Base-by-base conservation (phyloP, 2,113 vertebrate species). In the Anarrhichthys ocellatus region DNA sequence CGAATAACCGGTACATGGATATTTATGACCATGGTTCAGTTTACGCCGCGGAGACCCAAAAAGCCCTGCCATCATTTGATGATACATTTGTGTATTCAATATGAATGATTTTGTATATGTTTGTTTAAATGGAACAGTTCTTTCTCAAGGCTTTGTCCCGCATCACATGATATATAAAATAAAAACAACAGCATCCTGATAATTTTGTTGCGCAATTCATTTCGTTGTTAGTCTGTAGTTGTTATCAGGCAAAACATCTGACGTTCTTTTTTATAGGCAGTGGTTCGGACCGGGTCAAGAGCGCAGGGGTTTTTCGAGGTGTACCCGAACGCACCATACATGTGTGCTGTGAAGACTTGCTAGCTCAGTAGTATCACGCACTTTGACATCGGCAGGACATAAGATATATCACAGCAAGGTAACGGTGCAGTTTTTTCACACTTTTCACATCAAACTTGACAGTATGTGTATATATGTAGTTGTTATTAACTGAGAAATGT, bases 361-460 rank as follows among this genome's bases (percentile, higher is more conserved):
- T 80, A 71, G 63, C 58, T 76, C 4, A 1, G 10, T 9, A 36
- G 62, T 34, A 65, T 56, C 29, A 46, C 76, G 70, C 75, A 76
- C 52, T 66, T 67, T 24, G 29, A 78, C 63, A 63, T 52, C 74
- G 54, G 17, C 36, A 7, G 38, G 58, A 68, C 44, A 52, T 13
- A 42, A 34, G 8, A 64, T 54, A 48, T 4, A 82, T 59, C 32
- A 67, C 9, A 64, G 29, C 3, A 89, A 89, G 91, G 89, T 92
- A 76, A 84, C 13, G 1, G 11, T 29, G 15, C 9, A 4, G 4
- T 13, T 1, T 1, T 0, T 67, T 44, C 2, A 1, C 46, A 11
- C 15, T 22, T 69, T 56, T 48, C 4, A 14, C 6, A 14, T 1
- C 2, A 24, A 24, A 48, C 0, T 22, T 4, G 0, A 0, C 4